These are phyloP conservation scores for Hyposoter didymator DNA, from an alignment of 2,888 invertebrate species.

Conservation along the genomic window DNA sequence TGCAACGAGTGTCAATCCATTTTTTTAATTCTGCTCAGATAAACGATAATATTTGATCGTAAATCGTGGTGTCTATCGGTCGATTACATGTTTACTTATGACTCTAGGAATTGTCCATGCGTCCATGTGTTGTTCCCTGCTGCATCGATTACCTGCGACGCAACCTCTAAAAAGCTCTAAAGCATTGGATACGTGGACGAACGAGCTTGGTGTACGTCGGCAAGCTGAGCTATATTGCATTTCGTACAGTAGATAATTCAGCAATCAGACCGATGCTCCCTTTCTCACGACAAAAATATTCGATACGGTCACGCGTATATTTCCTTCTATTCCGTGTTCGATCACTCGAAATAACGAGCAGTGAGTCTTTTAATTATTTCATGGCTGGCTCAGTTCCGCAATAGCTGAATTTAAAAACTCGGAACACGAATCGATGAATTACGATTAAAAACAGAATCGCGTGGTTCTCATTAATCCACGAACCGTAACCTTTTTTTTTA, in stretches of 20 bases:
- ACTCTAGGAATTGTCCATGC: neutral
- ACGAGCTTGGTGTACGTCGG: slow-evolving; percentile 14
- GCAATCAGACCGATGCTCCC: slow-evolving; percentile 14
- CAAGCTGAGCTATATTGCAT: slow-evolving; percentile 7
- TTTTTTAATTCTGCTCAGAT: neutral
- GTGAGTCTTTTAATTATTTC: neutral
- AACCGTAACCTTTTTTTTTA: too few species aligned
- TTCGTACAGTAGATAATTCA: neutral
- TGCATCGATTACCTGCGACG: neutral
- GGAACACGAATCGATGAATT: neutral
- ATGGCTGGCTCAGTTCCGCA: neutral
- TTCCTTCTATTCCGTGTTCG: neutral
- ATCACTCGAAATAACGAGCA: neutral
- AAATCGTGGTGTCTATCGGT: slow-evolving; percentile 12
- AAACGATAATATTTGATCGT: neutral
- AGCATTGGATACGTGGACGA: slow-evolving; percentile 12
- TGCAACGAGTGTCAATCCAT: neutral
- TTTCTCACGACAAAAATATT: slow-evolving; percentile 12
- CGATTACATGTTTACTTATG: slow-evolving; percentile 14
- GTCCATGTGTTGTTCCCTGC: neutral
- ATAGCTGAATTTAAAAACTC: neutral
- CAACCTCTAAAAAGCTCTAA: slow-evolving; percentile 17
- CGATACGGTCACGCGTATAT: neutral
- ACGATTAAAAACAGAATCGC: neutral
- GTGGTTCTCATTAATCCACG: neutral